Evolutionary conservation across 2,797 vertebrate species (phyloP), one percentile per base, ranked within the genome.

Genomic region (Eurystomus glaucurus): DNA sequence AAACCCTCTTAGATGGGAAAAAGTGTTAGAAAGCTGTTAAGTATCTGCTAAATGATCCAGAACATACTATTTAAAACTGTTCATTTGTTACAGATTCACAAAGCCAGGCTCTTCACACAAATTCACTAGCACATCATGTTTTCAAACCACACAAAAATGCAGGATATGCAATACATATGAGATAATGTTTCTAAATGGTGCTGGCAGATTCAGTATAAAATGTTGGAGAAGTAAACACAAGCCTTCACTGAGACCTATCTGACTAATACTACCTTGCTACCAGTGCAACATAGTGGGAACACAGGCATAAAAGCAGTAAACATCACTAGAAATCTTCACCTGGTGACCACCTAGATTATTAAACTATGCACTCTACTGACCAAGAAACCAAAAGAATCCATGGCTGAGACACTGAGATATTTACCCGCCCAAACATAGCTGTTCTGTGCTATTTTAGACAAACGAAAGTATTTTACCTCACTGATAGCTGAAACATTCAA

Each of bases 1-100:
- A 95, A 97, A 51, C 23, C 33, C 31, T 92, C 37, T 68, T 57
- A 83, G 65, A 93, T 68, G 51, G 64, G 52, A 21, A 88, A 29
- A 85, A 96, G 18, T 51, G 22, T 83, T 93, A 85, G 82, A n/a
- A 97, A 81, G 52, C n/a, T 71, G 68, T 93, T 71, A 48, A 83
- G 31, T 37, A 60, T 68, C 57, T 90, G 90, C 54, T 88, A 94
- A 93, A 85, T 70, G 81, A 89, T 82, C 74, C 91, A 77, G 79
- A 96, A 64, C 61, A 64, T 41, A 25, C 61, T 77, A 54, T 58
- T 94, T 88, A 55, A 84, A 92, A 61, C 33, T 68, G 31, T 57
- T 88, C 45, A n/a, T 88, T 94, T 77, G 11, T 80, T 85, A 74
- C 2, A 77, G 52, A 52, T 60, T 88, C 68, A 74, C 64, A 74